Conservation (phyloP, 2,888 invertebrate species). For the Thyatira batis region DNA sequence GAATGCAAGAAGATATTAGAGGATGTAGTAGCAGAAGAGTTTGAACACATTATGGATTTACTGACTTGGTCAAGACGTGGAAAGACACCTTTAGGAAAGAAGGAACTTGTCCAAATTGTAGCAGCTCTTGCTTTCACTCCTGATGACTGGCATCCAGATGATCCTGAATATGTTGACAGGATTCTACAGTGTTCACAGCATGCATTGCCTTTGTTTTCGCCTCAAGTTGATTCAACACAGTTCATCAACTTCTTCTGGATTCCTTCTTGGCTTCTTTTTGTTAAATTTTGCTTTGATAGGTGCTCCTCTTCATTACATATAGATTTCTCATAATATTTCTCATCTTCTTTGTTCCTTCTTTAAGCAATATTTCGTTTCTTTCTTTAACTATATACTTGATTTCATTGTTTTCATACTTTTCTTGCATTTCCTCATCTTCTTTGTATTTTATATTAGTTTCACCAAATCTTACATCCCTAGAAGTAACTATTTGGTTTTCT, state of each 20-base stretch:
- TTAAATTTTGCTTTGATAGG: too few species aligned
- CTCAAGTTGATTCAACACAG: too few species aligned
- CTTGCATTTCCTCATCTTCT: background rate
- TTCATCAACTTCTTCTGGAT: too few species aligned
- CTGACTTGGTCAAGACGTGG: constrained; percentile 91
- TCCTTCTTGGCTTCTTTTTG: too few species aligned
- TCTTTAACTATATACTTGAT: too few species aligned
- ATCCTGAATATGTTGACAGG: constrained; percentile 88
- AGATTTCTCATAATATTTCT: too few species aligned
- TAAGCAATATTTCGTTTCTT: too few species aligned
- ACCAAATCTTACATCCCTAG: too few species aligned
- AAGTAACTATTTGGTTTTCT: too few species aligned
- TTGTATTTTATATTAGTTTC: background rate
- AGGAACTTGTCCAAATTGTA: constrained; percentile 92
- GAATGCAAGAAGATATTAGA: constrained; percentile 93
- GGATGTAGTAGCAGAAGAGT: constrained; percentile 96
- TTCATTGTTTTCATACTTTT: background rate
- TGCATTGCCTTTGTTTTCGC: constrained; percentile 93
- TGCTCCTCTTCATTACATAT: too few species aligned
- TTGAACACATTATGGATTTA: constrained; percentile 93
- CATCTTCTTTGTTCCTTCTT: too few species aligned
- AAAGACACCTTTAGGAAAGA: constrained; percentile 91
- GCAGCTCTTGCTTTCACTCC: constrained; percentile 88
- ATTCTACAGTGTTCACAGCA: constrained; percentile 93
- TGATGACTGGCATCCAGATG: constrained; percentile 88